A percentile compares a stretch with the other conserved stretches of the same genome.
These are phyloP conservation scores for Drosophila equinoxialis DNA, from an alignment of 1,140 invertebrate genomes.

Conservation along the genomic window DNA sequence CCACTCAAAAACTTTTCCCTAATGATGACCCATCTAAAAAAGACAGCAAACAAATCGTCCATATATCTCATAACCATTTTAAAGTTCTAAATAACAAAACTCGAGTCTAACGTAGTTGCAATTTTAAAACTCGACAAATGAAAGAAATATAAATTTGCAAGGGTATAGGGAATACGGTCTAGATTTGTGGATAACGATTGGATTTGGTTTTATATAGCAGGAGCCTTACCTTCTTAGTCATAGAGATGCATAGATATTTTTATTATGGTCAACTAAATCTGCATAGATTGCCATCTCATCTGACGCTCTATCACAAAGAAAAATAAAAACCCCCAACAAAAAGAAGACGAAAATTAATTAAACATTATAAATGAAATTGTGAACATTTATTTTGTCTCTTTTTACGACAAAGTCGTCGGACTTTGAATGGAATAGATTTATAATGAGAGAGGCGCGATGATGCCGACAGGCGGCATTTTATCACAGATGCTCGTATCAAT, in stretches of 20 bases:
- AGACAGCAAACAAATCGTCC: no score
- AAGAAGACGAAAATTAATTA: slow-evolving; percentile 63
- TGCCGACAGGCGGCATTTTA: slow-evolving; percentile 56
- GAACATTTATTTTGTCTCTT: slow-evolving; percentile 23
- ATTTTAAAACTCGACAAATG: no score
- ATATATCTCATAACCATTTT: no score
- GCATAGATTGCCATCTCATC: slow-evolving; percentile 70
- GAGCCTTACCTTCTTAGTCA: slow-evolving; percentile 2
- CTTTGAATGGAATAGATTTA: slow-evolving; percentile 1
- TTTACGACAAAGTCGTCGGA: slow-evolving; percentile 35
- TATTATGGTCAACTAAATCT: slow-evolving; percentile 48
- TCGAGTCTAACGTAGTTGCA: no score
- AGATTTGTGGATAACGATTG: background rate
- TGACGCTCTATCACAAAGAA: slow-evolving; percentile 27
- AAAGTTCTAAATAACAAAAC: no score
- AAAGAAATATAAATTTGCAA: background rate
- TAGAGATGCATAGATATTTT: slow-evolving; percentile 26
- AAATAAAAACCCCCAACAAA: slow-evolving; percentile 16
- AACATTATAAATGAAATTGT: slow-evolving; percentile 65
- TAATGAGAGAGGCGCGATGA: slow-evolving; percentile 48
- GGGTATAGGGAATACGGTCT: background rate
- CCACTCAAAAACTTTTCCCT: no score
- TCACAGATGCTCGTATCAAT: slow-evolving; percentile 45
- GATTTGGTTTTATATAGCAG: slow-evolving; percentile 8
- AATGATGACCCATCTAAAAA: no score